phyloP scores from a whole-genome alignment of 2,888 invertebrate species.

The Nomada ferruginata region DNA sequence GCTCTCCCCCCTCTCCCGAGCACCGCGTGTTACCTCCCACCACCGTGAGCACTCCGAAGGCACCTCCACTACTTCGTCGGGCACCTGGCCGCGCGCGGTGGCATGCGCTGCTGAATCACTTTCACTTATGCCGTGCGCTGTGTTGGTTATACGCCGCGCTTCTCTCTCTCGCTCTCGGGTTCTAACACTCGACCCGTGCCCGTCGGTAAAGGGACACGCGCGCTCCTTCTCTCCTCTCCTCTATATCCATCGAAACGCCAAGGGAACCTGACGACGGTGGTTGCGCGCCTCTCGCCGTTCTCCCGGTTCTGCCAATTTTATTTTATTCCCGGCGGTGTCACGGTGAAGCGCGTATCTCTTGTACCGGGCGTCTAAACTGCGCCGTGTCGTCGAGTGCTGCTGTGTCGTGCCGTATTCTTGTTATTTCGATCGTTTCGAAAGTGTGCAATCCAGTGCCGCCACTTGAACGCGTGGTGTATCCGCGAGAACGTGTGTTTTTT shows the following conservation, averaged over 20 bases:
- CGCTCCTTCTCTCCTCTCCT: constrained; percentile 66
- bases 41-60: constrained; percentile 81
- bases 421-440: neutral
- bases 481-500: constrained; percentile 26
- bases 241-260: constrained; percentile 69
- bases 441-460: constrained; percentile 2
- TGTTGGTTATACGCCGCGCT: constrained; percentile 72
- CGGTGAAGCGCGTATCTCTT: constrained; percentile 60
- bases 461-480: constrained; percentile 9
- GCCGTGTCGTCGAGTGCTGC: constrained; percentile 9
- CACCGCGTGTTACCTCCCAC: constrained; percentile 63
- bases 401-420: constrained; percentile 17
- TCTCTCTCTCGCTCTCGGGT: constrained; percentile 48
- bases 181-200: constrained; percentile 60
- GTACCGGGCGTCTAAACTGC: constrained; percentile 33
- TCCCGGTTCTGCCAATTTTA: constrained; percentile 68
- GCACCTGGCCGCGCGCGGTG: constrained; percentile 80
- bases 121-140: constrained; percentile 82
- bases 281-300: constrained; percentile 70
- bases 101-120: constrained; percentile 82
- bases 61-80: constrained; percentile 71
- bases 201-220: constrained; percentile 75
- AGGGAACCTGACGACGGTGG: constrained; percentile 65
- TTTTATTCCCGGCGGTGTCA: constrained; percentile 62
- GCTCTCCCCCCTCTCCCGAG: constrained; percentile 55